phyloP scores from a whole-genome alignment of 2,888 invertebrate species.

The Eupithecia centaureata region DNA sequence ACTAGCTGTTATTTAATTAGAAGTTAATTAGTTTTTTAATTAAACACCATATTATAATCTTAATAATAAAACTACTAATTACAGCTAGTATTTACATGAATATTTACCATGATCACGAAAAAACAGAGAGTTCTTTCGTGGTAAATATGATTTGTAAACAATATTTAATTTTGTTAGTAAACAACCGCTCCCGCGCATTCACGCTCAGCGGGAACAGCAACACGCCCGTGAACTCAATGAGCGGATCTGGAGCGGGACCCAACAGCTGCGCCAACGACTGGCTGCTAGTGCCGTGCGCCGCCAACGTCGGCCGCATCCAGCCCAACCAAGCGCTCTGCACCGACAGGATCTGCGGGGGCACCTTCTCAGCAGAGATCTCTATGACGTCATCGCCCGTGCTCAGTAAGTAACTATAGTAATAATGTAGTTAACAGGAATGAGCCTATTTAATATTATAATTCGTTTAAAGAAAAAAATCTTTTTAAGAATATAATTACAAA shows the following conservation, averaged over 20 bases:
- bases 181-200: slow-evolving; percentile 89
- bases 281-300: slow-evolving; percentile 91
- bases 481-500: too few relatives aligned
- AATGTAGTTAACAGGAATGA: too few relatives aligned
- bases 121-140: too few relatives aligned
- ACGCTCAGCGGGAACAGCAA: slow-evolving; percentile 91
- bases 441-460: too few relatives aligned
- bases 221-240: slow-evolving; percentile 87
- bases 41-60: too few relatives aligned
- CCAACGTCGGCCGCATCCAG: slow-evolving; percentile 85
- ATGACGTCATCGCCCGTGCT: slow-evolving; percentile 67
- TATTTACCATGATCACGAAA: too few relatives aligned
- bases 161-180: slow-evolving; percentile 73
- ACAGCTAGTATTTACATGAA: too few relatives aligned
- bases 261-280: slow-evolving; percentile 91
- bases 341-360: slow-evolving; percentile 93
- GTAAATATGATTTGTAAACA: not conserved
- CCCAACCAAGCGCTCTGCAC: slow-evolving; percentile 86
- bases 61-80: too few relatives aligned
- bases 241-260: slow-evolving; percentile 86
- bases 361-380: slow-evolving; percentile 88
- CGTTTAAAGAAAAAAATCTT: too few relatives aligned
- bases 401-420: slow-evolving; percentile 28
- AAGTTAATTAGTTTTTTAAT: too few relatives aligned
- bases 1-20: too few relatives aligned